Evolutionary conservation across 2,888 invertebrate species (phyloP).

Genomic region (Cantharis rufa): DNA sequence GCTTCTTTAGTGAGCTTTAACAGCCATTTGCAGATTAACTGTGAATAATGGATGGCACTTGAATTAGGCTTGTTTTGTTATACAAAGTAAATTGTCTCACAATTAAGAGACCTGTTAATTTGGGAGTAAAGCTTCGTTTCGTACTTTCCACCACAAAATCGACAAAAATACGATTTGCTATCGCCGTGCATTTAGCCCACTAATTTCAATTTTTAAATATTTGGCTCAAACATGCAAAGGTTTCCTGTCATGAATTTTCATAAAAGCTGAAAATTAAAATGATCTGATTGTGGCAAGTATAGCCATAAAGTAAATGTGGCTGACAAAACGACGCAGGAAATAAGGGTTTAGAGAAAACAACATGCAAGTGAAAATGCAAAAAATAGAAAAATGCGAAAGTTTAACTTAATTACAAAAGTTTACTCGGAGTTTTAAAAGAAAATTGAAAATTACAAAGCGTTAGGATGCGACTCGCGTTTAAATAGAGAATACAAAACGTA

Average conservation of each 20-base stretch:
- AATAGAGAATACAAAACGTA: slow-evolving; percentile 7
- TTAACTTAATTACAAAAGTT: not conserved
- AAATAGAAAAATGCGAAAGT: not conserved
- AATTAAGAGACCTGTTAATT: not conserved
- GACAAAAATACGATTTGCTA: not conserved
- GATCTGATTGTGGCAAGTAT: not conserved
- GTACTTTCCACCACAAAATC: not conserved
- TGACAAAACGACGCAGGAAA: not conserved
- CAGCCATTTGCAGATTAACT: not conserved
- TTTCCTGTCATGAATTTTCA: not conserved
- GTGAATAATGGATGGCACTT: not conserved
- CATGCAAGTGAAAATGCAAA: not conserved
- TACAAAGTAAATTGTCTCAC: not conserved
- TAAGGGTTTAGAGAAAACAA: not conserved
- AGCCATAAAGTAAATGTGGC: not conserved
- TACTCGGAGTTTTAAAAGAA: not conserved
- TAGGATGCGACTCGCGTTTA: not conserved
- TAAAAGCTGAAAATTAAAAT: not conserved
- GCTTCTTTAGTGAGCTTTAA: not conserved
- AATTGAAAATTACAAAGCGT: not conserved
- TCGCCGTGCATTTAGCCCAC: not conserved
- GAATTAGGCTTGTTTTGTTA: not conserved
- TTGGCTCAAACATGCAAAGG: not conserved
- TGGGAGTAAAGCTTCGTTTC: not conserved
- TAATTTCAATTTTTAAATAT: slow-evolving; percentile 1